These are phyloP conservation scores for Amorpha juglandis DNA, from an alignment of 2,888 invertebrate species.

Conservation along the genomic window DNA sequence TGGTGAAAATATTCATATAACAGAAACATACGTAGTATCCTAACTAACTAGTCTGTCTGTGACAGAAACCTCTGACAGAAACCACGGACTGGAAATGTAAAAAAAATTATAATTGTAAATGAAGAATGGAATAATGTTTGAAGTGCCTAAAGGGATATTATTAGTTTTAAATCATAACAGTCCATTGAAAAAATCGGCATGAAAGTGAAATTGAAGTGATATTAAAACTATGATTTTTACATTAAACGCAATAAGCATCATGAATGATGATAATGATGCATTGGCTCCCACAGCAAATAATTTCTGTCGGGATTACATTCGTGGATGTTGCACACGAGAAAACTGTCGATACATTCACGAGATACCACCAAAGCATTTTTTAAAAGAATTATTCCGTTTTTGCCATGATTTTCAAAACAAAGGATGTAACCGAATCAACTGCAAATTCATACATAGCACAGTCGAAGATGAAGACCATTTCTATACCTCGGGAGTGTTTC, in stretches of 20 bases:
- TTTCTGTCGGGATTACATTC: slow-evolving; percentile 80
- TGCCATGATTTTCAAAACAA: slow-evolving; percentile 88
- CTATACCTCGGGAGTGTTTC: slow-evolving; percentile 85
- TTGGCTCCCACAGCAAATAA: slow-evolving; percentile 46
- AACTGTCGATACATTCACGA: slow-evolving; percentile 79
- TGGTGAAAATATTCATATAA: no score
- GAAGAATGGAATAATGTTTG: background rate
- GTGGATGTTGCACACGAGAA: slow-evolving; percentile 81
- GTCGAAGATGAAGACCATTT: slow-evolving; percentile 88
- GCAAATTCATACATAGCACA: slow-evolving; percentile 88
- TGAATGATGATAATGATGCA: slow-evolving; percentile 59
- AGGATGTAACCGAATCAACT: slow-evolving; percentile 86
- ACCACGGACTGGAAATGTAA: no score
- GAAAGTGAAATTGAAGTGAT: slow-evolving; percentile 6
- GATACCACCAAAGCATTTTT: slow-evolving; percentile 60
- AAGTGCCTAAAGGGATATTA: background rate
- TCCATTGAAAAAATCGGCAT: background rate
- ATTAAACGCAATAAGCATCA: slow-evolving; percentile 46
- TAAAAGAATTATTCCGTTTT: slow-evolving; percentile 78
- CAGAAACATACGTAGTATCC: no score
- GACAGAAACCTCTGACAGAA: no score
- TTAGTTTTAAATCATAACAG: slow-evolving; percentile 9
- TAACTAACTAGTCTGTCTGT: no score
- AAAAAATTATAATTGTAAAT: background rate
- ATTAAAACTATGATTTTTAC: slow-evolving; percentile 49